Base-by-base conservation (phyloP, 2,888 invertebrate genomes). In the Eugnorisma glareosa region DNA sequence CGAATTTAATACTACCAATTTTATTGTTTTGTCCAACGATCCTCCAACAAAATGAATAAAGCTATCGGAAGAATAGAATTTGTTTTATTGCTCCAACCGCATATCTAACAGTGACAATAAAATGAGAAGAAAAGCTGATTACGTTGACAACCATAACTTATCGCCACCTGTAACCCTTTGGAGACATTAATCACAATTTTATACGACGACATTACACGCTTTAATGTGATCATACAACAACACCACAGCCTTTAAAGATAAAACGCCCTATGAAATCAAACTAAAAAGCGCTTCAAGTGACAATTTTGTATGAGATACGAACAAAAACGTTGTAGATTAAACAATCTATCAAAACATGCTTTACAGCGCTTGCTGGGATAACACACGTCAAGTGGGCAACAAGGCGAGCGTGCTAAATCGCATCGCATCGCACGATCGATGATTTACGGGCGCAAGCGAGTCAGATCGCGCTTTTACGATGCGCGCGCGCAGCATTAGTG, bases 371-470 rank as follows among this genome's bases (percentile, higher is more conserved):
- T 83, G 64, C 73, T 76, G 37, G 67, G 75, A 66, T 73, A 83
- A 72, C 76, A 66, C 59, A 57, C 78, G 57, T 78, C 71, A 82
- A 86, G 82, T 77, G 73, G 77, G 76, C 81, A 84, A 82, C 85
- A 82, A 84, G 89, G 88, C 88, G 88, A 90, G 91, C 92, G 90
- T 92, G 91, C 82, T 90, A 89, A 94, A 95, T 94, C 92, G 94
- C 93, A 92, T 94, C 93, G 94, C 93, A 92, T 94, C 94, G 93
- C 93, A 90, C 91, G 93, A 93, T 94, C 91, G 91, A 91, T 95
- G 95, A 95, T 94, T 95, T 95, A 95, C 92, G 90, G 90, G 92
- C 91, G 91, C 90, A 91, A 93, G 93, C 91, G 92, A 87, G 87
- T 94, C 93, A 91, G 94, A 94, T 94, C 92, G 93, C 88, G 87